These are phyloP conservation scores for Neoarius graeffei DNA, from an alignment of 2,113 vertebrate genomes.

Conservation along the genomic window DNA sequence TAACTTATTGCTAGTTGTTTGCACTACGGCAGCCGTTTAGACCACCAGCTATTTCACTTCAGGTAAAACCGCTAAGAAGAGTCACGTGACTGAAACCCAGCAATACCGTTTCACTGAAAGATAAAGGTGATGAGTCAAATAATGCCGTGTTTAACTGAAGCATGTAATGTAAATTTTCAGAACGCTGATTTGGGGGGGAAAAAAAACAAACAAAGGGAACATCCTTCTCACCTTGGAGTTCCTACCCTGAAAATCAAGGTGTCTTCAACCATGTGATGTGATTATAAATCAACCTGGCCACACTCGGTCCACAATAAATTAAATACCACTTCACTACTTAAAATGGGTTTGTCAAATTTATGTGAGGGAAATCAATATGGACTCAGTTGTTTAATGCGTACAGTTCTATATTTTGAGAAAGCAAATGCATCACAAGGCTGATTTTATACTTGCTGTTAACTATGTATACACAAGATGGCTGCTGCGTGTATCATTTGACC, in stretches of 20 bases:
- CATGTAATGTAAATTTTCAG: neutral
- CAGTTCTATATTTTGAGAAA: neutral
- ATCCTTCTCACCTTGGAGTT: neutral
- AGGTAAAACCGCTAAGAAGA: too few relatives aligned
- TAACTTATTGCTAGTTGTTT: too few relatives aligned
- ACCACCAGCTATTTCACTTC: too few relatives aligned
- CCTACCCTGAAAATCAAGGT: too few relatives aligned
- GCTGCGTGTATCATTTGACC: neutral
- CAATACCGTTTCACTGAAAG: neutral
- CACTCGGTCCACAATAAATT: too few relatives aligned
- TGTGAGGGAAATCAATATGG: neutral
- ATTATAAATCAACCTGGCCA: too few relatives aligned
- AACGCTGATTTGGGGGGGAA: too few relatives aligned
- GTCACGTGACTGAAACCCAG: too few relatives aligned
- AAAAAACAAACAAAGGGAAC: neutral
- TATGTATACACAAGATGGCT: neutral
- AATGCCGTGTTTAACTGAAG: neutral
- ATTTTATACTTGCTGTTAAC: neutral
- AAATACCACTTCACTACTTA: neutral
- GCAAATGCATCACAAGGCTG: neutral
- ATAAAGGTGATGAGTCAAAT: neutral
- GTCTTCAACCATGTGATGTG: neutral
- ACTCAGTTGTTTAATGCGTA: neutral
- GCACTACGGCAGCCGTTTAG: too few relatives aligned
- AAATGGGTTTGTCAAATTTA: neutral